Percentiles rank a stretch among this genome's conserved stretches.
Evolutionary conservation across 2,113 vertebrate species (phyloP).

Genomic region (Haliaeetus leucogaster): DNA sequence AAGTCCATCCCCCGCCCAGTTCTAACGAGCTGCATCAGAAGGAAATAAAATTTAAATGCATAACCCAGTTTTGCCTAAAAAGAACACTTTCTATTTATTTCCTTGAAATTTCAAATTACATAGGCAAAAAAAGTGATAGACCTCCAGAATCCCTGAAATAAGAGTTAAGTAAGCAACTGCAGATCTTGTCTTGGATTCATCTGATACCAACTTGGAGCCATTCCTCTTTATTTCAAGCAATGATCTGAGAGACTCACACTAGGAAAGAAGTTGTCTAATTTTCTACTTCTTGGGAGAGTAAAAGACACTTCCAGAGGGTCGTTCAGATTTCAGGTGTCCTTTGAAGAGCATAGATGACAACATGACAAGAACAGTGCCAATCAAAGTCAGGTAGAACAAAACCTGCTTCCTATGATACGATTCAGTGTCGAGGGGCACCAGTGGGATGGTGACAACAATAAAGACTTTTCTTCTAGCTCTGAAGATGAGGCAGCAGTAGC

Average conservation of each 20-base stretch:
- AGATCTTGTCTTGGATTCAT: background rate
- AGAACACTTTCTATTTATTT: background rate
- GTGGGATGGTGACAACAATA: background rate
- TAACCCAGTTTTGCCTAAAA: background rate
- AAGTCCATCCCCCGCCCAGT: background rate
- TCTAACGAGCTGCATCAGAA: background rate
- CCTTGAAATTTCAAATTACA: background rate
- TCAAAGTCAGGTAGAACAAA: background rate
- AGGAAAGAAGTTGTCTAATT: background rate
- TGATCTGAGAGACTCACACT: background rate
- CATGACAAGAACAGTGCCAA: background rate
- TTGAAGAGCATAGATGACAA: background rate
- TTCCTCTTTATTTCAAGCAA: background rate
- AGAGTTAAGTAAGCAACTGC: background rate
- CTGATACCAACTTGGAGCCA: background rate
- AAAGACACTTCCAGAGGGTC: background rate
- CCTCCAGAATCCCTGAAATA: background rate
- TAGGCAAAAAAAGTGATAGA: fast-evolving
- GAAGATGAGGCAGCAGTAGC: background rate
- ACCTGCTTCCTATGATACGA: background rate
- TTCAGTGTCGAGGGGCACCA: background rate
- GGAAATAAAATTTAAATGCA: background rate
- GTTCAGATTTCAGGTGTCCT: background rate
- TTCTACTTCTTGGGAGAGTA: background rate
- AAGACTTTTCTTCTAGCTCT: background rate